These are phyloP conservation scores for Dinomys branickii DNA, from an alignment of 2,113 vertebrate genomes.

Conservation along the genomic window DNA sequence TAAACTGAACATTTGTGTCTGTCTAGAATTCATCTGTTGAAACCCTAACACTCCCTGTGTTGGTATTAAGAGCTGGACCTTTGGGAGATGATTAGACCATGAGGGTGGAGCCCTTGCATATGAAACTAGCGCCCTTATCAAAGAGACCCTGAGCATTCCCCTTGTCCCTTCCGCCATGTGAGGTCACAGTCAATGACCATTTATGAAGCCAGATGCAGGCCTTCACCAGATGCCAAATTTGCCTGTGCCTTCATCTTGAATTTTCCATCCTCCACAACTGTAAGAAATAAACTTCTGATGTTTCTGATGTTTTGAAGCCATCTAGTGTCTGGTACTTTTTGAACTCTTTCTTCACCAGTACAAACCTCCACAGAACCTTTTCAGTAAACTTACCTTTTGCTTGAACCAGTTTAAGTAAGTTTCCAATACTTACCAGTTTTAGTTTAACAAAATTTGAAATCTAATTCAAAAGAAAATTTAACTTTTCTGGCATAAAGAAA, in stretches of 20 bases:
- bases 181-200: neutral
- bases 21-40: neutral
- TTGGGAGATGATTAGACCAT: neutral
- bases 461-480: neutral
- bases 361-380: neutral
- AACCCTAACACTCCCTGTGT: neutral
- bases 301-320: neutral
- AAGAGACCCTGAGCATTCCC: neutral
- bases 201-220: neutral
- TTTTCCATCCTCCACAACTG: neutral
- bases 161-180: neutral
- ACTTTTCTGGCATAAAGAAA: neutral
- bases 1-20: neutral
- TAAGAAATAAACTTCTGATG: neutral
- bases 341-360: neutral
- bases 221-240: neutral
- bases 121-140: neutral
- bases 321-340: neutral
- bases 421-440: neutral
- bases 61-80: neutral
- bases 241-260: neutral
- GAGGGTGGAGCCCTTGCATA: neutral
- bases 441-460: slow-evolving; percentile 30
- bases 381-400: neutral
- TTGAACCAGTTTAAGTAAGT: neutral